Evolutionary conservation across 2,797 vertebrate species (phyloP).

Genomic region (Triplophysa yarkandensis): DNA sequence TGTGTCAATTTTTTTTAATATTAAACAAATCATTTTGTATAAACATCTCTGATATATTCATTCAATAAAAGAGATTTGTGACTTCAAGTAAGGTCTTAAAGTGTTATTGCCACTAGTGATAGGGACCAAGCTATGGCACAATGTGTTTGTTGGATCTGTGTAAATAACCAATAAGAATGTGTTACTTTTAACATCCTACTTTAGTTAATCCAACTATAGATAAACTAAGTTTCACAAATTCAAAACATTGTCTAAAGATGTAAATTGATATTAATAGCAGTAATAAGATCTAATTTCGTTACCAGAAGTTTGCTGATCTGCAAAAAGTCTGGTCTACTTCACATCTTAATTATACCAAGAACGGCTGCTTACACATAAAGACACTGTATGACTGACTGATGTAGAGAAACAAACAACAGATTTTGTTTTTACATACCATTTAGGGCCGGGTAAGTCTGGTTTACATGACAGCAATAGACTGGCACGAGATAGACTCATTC

Average conservation of each 20-base stretch:
- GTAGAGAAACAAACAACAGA: neutral
- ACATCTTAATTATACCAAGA: neutral
- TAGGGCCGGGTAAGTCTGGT: neutral
- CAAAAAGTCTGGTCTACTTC: neutral
- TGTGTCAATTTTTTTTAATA: slow-evolving; percentile 45
- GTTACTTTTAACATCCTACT: no score
- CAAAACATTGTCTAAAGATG: no score
- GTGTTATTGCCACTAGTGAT: neutral
- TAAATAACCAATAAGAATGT: no score
- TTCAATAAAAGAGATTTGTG: slow-evolving; percentile 25
- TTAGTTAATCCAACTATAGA: no score
- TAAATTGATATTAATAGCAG: no score
- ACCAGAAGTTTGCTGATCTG: no score
- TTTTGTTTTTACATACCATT: neutral
- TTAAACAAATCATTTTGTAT: slow-evolving; percentile 49
- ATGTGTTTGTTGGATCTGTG: no score
- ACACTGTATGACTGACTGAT: neutral
- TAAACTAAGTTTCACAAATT: no score
- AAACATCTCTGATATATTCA: slow-evolving; percentile 37
- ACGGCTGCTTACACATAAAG: neutral
- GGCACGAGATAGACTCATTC: neutral
- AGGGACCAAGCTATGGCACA: neutral
- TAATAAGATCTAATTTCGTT: no score
- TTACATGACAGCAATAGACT: neutral
- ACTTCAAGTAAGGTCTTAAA: neutral